Percentiles rank a stretch among this genome's conserved stretches.
phyloP scores from a whole-genome alignment of 1,140 invertebrate species.

The Lasioglossum baleicum region DNA sequence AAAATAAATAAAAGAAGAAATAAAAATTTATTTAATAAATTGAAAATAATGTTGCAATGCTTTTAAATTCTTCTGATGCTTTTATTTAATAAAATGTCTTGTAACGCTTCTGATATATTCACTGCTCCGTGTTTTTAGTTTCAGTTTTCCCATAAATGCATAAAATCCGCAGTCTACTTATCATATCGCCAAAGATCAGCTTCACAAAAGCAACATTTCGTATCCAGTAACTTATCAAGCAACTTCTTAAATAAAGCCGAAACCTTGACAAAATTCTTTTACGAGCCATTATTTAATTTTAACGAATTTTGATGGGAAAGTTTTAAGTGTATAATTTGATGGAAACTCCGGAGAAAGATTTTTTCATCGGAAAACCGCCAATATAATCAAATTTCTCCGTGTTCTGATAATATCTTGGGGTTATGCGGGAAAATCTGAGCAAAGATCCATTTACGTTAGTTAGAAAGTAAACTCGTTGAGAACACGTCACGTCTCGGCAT shows the following conservation, averaged over 20 bases:
- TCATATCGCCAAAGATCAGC: too few relatives aligned
- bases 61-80: too few relatives aligned
- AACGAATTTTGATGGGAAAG: neutral
- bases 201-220: too few relatives aligned
- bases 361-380: neutral
- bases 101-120: too few relatives aligned
- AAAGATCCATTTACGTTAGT: conserved; percentile 18
- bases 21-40: too few relatives aligned
- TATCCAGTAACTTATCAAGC: neutral
- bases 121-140: too few relatives aligned
- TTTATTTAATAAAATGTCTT: too few relatives aligned
- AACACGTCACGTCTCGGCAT: conserved; percentile 10
- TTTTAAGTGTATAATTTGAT: neutral
- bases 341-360: neutral
- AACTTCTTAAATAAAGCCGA: neutral
- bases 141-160: too few relatives aligned
- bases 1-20: too few relatives aligned
- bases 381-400: neutral
- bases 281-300: neutral
- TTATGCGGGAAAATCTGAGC: neutral
- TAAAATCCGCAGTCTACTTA: too few relatives aligned
- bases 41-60: too few relatives aligned
- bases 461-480: conserved; percentile 24
- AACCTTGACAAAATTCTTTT: neutral
- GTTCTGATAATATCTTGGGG: neutral